Percentiles rank a stretch among this genome's conserved stretches.
phyloP scores from a whole-genome alignment of 2,888 invertebrate genomes.

The Trachelus troglodyta region DNA sequence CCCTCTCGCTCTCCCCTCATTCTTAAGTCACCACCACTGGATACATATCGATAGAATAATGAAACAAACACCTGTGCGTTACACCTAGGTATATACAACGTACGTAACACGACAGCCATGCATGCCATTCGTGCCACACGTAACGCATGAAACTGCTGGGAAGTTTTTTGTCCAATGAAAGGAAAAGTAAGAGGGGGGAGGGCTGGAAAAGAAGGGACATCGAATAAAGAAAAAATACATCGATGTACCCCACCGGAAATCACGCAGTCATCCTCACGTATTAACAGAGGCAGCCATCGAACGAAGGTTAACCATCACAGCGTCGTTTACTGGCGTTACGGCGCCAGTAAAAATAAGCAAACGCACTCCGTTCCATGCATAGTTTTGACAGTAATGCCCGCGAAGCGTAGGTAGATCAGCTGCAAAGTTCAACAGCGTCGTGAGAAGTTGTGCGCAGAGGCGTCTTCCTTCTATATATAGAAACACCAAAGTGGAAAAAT shows the following conservation, averaged over 20 bases:
- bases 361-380: not conserved
- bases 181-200: not conserved
- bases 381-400: not conserved
- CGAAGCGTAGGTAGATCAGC: constrained; percentile 1
- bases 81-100: not conserved
- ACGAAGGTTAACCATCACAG: not conserved
- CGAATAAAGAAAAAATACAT: not conserved
- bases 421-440: constrained; percentile 4
- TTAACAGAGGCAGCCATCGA: not conserved
- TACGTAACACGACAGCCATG: not conserved
- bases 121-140: not conserved
- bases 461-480: constrained; percentile 1
- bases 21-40: not conserved
- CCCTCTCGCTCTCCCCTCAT: not conserved
- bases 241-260: not conserved
- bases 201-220: not conserved
- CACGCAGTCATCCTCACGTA: not conserved
- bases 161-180: not conserved
- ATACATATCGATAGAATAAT: not conserved
- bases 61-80: not conserved
- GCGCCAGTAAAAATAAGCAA: not conserved
- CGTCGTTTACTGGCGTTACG: not conserved
- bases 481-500: not conserved
- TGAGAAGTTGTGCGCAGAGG: not conserved
- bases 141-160: not conserved